phyloP scores from a whole-genome alignment of 92 coral and sea anemone species.

The Isaurus tuberculatus region DNA sequence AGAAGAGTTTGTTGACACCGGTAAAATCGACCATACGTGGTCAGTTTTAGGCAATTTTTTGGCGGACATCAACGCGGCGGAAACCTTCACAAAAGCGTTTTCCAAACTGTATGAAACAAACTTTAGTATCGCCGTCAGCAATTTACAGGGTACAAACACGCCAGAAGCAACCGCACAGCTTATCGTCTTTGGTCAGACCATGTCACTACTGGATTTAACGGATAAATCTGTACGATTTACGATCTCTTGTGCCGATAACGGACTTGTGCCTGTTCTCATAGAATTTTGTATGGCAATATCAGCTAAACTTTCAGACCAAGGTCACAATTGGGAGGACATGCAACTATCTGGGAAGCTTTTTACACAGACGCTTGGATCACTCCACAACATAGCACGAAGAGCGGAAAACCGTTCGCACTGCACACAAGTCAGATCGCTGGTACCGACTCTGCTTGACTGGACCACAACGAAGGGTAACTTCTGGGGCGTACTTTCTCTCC shows the following conservation, averaged over 20 bases:
- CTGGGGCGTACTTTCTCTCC: conserved; percentile 28
- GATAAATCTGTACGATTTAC: conserved; percentile 23
- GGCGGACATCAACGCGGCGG: conserved; percentile 7
- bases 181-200: conserved; percentile 25
- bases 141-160: neutral
- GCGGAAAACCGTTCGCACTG: conserved; percentile 27
- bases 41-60: conserved; percentile 12
- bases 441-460: conserved; percentile 42
- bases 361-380: conserved; percentile 37
- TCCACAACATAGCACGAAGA: conserved; percentile 42
- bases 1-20: conserved; percentile 36
- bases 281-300: conserved; percentile 38
- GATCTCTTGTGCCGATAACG: conserved; percentile 29
- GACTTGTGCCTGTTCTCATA: conserved; percentile 20
- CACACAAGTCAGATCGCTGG: conserved; percentile 23
- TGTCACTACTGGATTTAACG: conserved; percentile 23
- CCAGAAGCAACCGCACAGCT: conserved; percentile 32
- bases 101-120: conserved; percentile 8
- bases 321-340: conserved; percentile 23
- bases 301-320: conserved; percentile 38
- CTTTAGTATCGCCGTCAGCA: neutral
- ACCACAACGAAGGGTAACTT: conserved; percentile 28
- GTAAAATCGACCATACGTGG: conserved; percentile 27
- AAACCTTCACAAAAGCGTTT: neutral
- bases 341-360: conserved; percentile 28